phyloP scores from a whole-genome alignment of 2,797 vertebrate species.

The Semotilus atromaculatus region DNA sequence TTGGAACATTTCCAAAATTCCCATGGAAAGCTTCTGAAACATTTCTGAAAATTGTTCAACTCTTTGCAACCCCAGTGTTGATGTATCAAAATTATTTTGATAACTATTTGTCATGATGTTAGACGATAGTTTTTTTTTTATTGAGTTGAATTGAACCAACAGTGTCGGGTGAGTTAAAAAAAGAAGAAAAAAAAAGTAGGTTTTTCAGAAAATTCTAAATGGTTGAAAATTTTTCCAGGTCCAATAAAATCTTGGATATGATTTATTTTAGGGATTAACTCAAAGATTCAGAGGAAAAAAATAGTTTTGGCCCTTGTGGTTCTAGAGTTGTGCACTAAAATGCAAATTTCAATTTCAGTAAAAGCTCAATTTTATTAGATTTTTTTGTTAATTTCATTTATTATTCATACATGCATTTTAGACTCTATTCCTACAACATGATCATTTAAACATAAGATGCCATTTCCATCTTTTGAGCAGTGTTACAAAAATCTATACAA shows the following conservation, averaged over 20 bases:
- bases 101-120: background rate
- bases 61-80: no score
- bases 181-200: no score
- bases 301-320: background rate
- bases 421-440: conserved; percentile 34
- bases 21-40: no score
- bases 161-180: no score
- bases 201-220: background rate
- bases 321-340: background rate
- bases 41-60: no score
- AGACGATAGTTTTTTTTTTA: background rate
- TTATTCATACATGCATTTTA: conserved; percentile 60
- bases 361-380: background rate
- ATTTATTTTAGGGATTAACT: no score
- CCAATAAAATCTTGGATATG: background rate
- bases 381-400: conserved; percentile 48
- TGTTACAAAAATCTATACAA: conserved; percentile 68
- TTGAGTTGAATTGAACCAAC: background rate
- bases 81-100: background rate
- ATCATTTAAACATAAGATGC: conserved; percentile 50
- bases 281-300: background rate
- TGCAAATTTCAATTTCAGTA: background rate
- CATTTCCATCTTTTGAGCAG: conserved; percentile 59
- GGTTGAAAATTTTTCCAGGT: background rate
- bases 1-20: no score